Base-by-base conservation (phyloP, 2,797 vertebrate species). In the Hypotaenidia okinawae region DNA sequence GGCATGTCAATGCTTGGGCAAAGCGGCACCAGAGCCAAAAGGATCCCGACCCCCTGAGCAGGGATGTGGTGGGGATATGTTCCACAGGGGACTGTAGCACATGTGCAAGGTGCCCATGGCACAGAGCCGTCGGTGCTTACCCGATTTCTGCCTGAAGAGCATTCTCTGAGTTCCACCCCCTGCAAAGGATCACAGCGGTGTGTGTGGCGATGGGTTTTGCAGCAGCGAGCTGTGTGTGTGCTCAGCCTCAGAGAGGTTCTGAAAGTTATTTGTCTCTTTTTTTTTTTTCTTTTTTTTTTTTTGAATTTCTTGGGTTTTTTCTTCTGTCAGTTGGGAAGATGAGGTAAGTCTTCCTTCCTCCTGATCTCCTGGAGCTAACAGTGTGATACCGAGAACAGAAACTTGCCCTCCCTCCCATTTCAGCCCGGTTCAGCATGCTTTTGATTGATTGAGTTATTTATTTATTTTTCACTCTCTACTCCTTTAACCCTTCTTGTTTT, bases 71-170 rank as follows among this genome's bases (percentile, higher is more conserved):
- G 75, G 10, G 54, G 39, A 16, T 5, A 19, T n/a, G 1, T 6
- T 2, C 16, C 8, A 2, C n/a, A 14, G 13, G 51, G 30, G 19
- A 49, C 23, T 30, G 5, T 17, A 10, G 62, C 8, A 43, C 0
- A 0, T 0, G 5, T 5, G 16, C 0, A 1, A 43, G n/a, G 30
- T 1, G 4, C 61, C 61, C n/a, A 0, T 0, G 0, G 21, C 16
- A 9, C 2, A 2, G 70, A 63, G 21, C 32, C 0, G 0, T 19
- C 13, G 3, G 18, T 0, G 3, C 9, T 23, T 11, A 17, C 33
- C 39, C 6, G 2, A 3, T 16, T 30, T 23, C 45, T 73, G 45
- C 51, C 23, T 4, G 16, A 67, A 62, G 43, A 74, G 2, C 16
- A 0, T 30, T 55, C 59, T 74, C 82, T 70, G 39, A 16, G 0